These are phyloP conservation scores for Siniperca obscura DNA, from an alignment of 2,797 vertebrate genomes.

Conservation along the genomic window DNA sequence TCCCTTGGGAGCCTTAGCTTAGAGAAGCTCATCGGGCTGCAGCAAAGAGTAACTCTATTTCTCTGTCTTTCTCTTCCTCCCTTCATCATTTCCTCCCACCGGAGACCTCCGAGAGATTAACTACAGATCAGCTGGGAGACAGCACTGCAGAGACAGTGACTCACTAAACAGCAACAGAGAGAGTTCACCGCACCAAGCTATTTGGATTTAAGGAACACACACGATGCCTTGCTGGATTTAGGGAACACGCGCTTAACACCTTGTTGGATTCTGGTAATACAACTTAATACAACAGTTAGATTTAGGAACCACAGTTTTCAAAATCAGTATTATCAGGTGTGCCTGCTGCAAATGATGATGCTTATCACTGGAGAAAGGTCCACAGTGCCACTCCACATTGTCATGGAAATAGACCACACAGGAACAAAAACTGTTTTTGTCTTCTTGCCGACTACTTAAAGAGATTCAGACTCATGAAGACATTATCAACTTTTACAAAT, in stretches of 20 bases:
- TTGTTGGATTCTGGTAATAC: not conserved
- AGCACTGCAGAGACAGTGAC: constrained; percentile 57
- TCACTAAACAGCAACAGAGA: constrained; percentile 59
- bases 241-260: not conserved
- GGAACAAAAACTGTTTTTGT: not conserved
- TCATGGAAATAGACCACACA: not conserved
- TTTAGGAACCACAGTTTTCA: not conserved
- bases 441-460: not conserved
- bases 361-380: not conserved
- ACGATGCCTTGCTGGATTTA: not conserved
- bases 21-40: constrained; percentile 64
- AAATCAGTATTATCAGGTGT: not conserved
- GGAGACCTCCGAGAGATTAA: constrained; percentile 72
- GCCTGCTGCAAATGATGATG: not conserved
- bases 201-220: not conserved
- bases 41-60: constrained; percentile 65
- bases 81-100: constrained; percentile 72
- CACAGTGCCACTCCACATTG: not conserved
- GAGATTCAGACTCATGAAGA: not conserved
- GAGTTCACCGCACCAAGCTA: not conserved
- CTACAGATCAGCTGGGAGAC: constrained; percentile 70
- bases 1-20: constrained; percentile 57
- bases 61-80: constrained; percentile 55
- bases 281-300: not conserved
- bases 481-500: not conserved